Evolutionary conservation across 2,113 vertebrate genomes (phyloP).

Genomic region (Saguinus imperator): DNA sequence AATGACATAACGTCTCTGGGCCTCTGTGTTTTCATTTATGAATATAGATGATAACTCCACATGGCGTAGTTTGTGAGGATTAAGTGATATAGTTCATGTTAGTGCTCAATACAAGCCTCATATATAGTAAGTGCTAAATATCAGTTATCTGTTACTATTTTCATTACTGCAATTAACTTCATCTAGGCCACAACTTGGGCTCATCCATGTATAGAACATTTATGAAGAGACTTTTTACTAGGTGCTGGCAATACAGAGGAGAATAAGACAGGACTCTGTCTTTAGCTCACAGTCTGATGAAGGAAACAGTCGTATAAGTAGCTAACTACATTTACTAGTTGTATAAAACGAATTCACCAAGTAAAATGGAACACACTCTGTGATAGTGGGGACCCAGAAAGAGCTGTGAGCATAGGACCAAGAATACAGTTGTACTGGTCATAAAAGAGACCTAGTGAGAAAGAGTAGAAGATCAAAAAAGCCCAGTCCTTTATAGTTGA

Average conservation of each 20-base stretch:
- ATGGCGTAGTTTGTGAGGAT: neutral
- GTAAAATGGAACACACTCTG: neutral
- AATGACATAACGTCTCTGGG: neutral
- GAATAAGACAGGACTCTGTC: neutral
- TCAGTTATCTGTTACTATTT: neutral
- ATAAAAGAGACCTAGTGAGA: neutral
- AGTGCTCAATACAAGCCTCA: neutral
- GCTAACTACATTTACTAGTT: neutral
- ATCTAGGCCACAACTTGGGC: neutral
- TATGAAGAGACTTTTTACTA: neutral
- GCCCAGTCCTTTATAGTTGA: neutral
- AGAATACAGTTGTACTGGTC: neutral
- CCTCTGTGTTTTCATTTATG: neutral
- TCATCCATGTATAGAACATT: neutral
- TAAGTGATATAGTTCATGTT: constrained; percentile 34
- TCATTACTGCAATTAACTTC: neutral
- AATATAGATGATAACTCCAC: neutral
- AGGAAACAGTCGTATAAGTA: neutral
- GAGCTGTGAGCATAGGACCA: neutral
- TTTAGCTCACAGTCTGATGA: neutral
- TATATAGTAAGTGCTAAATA: neutral
- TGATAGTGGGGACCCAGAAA: neutral
- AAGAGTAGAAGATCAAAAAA: neutral
- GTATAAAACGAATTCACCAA: neutral
- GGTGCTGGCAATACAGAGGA: neutral